Evolutionary conservation across 2,797 vertebrate genomes (phyloP).

Genomic region (Sebastes jordani): DNA sequence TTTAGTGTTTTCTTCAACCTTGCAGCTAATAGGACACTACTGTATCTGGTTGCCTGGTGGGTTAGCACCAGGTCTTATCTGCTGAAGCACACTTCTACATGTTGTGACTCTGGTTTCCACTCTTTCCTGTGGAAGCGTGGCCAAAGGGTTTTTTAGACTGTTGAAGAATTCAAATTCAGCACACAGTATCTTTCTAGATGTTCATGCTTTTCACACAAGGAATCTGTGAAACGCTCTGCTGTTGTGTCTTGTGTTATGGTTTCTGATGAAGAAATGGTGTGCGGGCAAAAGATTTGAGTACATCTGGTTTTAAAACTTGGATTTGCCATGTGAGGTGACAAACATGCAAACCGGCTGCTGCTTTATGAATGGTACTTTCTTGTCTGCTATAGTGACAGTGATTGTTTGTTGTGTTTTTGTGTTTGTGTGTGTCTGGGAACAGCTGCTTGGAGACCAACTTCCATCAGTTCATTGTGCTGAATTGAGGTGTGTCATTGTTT

Average conservation of each 20-base stretch:
- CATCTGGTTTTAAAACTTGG: constrained; percentile 9
- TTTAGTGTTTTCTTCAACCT: constrained; percentile 24
- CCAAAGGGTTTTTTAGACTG: constrained; percentile 14
- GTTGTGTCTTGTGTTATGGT: background rate
- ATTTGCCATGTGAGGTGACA: constrained; percentile 23
- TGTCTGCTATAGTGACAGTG: background rate
- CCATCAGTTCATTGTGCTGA: constrained; percentile 4
- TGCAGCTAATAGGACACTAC: constrained; percentile 21
- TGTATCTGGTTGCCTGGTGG: constrained; percentile 27
- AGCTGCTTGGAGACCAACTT: constrained; percentile 45
- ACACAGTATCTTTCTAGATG: constrained; percentile 1
- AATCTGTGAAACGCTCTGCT: background rate
- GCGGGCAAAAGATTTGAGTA: background rate
- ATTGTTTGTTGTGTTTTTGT: constrained; percentile 9
- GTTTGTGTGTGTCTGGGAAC: constrained; percentile 3
- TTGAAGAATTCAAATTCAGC: constrained; percentile 31
- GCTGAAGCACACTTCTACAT: constrained; percentile 17
- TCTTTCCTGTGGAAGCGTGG: constrained; percentile 29
- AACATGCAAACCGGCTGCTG: constrained; percentile 33
- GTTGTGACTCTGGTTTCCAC: constrained; percentile 42
- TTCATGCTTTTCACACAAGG: constrained; percentile 15
- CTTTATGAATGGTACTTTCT: constrained; percentile 15
- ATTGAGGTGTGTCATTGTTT: background rate
- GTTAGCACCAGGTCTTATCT: constrained; percentile 46
- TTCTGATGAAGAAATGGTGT: background rate